phyloP scores from a whole-genome alignment of 1,140 invertebrate genomes.

The Atopsyche davidsoni region DNA sequence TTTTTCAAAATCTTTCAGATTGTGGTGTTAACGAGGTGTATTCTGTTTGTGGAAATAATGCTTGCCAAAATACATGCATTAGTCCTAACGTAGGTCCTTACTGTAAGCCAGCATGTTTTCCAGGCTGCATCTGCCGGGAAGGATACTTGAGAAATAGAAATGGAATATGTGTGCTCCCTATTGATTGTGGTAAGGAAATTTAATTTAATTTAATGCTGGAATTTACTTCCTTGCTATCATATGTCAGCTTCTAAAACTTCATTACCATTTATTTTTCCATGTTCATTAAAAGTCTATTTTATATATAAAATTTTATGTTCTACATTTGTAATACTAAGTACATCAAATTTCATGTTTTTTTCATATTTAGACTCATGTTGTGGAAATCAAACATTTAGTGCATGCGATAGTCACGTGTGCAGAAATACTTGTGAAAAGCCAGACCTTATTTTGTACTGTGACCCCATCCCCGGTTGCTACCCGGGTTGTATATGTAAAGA shows the following conservation, averaged over 20 bases:
- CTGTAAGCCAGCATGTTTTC: slow-evolving; percentile 1
- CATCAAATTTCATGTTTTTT: no score
- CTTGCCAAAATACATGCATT: slow-evolving; percentile 13
- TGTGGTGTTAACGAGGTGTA: slow-evolving; percentile 7
- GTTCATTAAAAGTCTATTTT: no score
- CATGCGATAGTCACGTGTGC: no score
- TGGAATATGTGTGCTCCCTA: slow-evolving; percentile 3
- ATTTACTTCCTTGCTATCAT: no score
- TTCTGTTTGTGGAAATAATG: slow-evolving; percentile 18
- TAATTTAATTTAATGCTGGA: slow-evolving; percentile 1
- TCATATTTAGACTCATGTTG: no score
- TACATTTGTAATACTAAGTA: no score
- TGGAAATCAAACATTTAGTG: no score
- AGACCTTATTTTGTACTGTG: background rate
- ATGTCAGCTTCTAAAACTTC: no score
- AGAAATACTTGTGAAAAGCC: background rate
- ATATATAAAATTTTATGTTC: no score
- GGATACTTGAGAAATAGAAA: slow-evolving; percentile 9
- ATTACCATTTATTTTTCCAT: no score
- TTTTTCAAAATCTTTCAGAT: no score
- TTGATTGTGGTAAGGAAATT: slow-evolving; percentile 1
- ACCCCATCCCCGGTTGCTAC: background rate
- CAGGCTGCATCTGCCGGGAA: slow-evolving; percentile 15
- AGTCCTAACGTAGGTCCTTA: background rate
- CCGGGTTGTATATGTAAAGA: background rate